Conservation (phyloP, 1,140 invertebrate species). For the Pseudomyrmex sp. region DNA sequence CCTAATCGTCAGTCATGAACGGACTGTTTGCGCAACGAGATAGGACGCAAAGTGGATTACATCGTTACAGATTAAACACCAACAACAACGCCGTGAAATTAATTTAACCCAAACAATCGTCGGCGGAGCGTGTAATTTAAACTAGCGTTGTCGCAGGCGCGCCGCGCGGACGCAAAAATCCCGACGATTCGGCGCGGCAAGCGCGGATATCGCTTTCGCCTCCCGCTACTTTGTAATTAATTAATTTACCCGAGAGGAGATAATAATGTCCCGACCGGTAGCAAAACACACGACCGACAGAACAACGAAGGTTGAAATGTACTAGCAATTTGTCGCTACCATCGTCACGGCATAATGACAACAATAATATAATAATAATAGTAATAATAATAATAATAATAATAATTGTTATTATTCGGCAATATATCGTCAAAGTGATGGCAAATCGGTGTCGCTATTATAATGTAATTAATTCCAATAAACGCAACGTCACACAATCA, state of each 20-base stretch:
- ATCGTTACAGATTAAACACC: constrained; percentile 55
- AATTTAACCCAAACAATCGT: constrained; percentile 59
- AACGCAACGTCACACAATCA: constrained; percentile 50
- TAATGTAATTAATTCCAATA: constrained; percentile 71
- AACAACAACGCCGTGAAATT: constrained; percentile 57
- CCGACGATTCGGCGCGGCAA: constrained; percentile 24
- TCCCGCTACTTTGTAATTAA: constrained; percentile 60
- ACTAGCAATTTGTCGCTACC: constrained; percentile 51
- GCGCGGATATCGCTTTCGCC: constrained; percentile 16
- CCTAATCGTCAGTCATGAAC: constrained; percentile 32
- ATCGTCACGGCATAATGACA: constrained; percentile 57
- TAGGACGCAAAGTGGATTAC: constrained; percentile 52
- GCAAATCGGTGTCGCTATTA: constrained; percentile 57
- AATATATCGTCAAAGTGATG: constrained; percentile 59
- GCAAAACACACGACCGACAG: constrained; percentile 24
- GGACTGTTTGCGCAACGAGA: constrained; percentile 48
- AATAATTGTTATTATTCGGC: constrained; percentile 53
- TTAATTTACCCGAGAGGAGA: constrained; percentile 67
- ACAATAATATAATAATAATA: constrained; percentile 33
- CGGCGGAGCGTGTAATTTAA: constrained; percentile 48
- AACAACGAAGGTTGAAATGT: constrained; percentile 52
- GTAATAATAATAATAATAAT: constrained; percentile 7
- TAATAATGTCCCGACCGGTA: constrained; percentile 56
- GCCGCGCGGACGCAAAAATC: constrained; percentile 36
- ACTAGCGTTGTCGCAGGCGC: constrained; percentile 61